Percentiles rank a stretch among this genome's conserved stretches.
phyloP scores from a whole-genome alignment of 2,797 vertebrate species.

The Fistularia commersonii region DNA sequence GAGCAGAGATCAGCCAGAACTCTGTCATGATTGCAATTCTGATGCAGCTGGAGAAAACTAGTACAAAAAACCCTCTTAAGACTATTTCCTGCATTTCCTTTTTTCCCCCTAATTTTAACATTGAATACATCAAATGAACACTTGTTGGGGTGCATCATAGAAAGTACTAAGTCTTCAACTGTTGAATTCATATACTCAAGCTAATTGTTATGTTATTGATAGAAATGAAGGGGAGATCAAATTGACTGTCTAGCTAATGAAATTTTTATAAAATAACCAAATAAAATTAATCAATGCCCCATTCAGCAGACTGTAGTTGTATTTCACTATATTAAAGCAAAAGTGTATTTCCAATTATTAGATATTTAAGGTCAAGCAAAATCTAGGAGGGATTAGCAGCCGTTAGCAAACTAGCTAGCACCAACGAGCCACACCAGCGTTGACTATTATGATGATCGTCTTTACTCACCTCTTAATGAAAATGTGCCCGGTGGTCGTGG shows the following conservation, averaged over 20 bases:
- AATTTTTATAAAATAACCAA: no score
- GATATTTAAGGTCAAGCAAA: slow-evolving; percentile 44
- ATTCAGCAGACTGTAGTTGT: no score
- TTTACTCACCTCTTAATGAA: slow-evolving; percentile 49
- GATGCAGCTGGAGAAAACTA: slow-evolving; percentile 35
- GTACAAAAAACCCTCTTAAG: slow-evolving; percentile 7
- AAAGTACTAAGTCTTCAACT: no score
- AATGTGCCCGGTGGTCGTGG: slow-evolving; percentile 6
- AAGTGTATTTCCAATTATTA: background rate
- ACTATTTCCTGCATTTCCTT: background rate
- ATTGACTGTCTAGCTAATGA: no score
- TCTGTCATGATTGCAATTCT: slow-evolving; percentile 82
- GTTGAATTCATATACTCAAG: no score
- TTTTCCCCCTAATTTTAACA: background rate
- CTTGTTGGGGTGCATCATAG: no score
- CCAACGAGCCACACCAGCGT: slow-evolving; percentile 7
- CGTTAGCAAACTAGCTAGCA: slow-evolving; percentile 40
- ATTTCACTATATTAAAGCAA: no score
- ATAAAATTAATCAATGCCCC: no score
- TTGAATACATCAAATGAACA: no score
- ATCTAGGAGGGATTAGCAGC: slow-evolving; percentile 47
- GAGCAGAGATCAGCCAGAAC: slow-evolving; percentile 98
- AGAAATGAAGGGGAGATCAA: no score
- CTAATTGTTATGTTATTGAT: no score
- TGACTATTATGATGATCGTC: background rate